Base-by-base conservation (phyloP, 2,113 vertebrate species). In the Rhombomys opimus region DNA sequence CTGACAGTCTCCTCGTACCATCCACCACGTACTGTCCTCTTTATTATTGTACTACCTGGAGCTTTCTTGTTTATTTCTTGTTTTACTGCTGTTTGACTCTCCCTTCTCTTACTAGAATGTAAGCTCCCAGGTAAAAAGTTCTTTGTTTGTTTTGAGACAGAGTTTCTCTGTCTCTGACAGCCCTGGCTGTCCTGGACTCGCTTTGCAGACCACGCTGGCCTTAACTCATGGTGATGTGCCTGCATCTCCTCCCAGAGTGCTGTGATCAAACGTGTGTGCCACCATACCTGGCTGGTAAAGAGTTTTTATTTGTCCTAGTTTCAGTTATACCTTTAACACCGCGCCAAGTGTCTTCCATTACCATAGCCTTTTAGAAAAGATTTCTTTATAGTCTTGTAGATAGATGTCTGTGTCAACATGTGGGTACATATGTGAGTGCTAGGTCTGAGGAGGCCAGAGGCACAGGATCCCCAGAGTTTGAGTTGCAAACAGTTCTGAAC, bases 11-110 rank as follows among this genome's bases (percentile, higher is more conserved):
- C 67, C 61, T 77, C 52, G 17, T 17, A 50, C 30, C 13, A 2
- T 73, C 30, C 61, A 46, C 23, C 38, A 73, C 4, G 0, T 1
- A 3, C 20, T 11, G 22, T 35, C 41, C 70, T 2, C 54, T 67
- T 32, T 17, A 17, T 27, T 63, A 32, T 65, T 57, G 61, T 52
- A 52, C 84, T 35, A 20, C 41, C 35, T 72, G 20, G 30, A 76
- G 63, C 91, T 70, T 41, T 59, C 72, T 92, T 54, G 10, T 59
- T 92, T 86, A 59, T 73, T 87, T 84, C 85, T 91, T 81, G 15
- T 89, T 86, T 13, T 82, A 27, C 46, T 90, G 41, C 25, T 52
- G 7, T 61, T 96, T 77, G 67, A 73, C 8, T 35, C 7, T 61
- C 14, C 52, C 17, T 35, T 87, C n/a, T 57, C 10, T 93, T 14